A percentile compares a stretch with the other conserved stretches of the same genome.
phyloP scores from a whole-genome alignment of 2,888 invertebrate genomes.

The Tenodera sinensis region DNA sequence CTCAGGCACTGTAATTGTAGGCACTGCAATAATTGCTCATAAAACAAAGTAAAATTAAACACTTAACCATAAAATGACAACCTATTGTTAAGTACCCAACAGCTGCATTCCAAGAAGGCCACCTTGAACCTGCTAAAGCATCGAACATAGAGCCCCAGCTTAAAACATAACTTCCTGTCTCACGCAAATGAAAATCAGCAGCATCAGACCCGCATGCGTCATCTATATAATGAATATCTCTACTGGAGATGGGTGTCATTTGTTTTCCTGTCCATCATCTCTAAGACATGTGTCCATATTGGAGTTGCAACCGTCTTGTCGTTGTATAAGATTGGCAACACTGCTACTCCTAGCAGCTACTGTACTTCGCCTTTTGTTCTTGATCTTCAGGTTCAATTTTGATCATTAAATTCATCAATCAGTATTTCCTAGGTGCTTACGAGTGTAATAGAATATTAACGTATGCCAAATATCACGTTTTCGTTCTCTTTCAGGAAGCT shows the following conservation, averaged over 20 bases:
- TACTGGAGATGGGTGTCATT: neutral
- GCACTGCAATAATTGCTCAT: too few relatives aligned
- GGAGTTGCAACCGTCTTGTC: neutral
- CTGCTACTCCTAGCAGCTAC: neutral
- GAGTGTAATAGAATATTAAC: too few relatives aligned
- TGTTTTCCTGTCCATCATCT: neutral
- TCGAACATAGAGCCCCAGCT: neutral
- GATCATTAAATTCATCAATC: too few relatives aligned
- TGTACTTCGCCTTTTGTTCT: neutral
- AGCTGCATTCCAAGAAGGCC: neutral
- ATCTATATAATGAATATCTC: neutral
- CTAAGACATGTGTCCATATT: neutral
- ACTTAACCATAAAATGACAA: too few relatives aligned
- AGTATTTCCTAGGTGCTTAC: too few relatives aligned
- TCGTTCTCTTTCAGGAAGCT: too few relatives aligned
- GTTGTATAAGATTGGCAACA: neutral
- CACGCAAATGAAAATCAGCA: neutral
- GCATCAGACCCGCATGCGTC: neutral
- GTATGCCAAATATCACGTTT: too few relatives aligned
- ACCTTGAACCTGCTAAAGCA: neutral
- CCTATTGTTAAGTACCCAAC: neutral
- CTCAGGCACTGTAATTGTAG: too few relatives aligned
- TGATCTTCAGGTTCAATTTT: too few relatives aligned
- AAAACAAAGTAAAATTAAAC: too few relatives aligned
- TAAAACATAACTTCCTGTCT: neutral